These are phyloP conservation scores for Donacobius atricapilla DNA, from an alignment of 2,113 vertebrate genomes.

Conservation along the genomic window DNA sequence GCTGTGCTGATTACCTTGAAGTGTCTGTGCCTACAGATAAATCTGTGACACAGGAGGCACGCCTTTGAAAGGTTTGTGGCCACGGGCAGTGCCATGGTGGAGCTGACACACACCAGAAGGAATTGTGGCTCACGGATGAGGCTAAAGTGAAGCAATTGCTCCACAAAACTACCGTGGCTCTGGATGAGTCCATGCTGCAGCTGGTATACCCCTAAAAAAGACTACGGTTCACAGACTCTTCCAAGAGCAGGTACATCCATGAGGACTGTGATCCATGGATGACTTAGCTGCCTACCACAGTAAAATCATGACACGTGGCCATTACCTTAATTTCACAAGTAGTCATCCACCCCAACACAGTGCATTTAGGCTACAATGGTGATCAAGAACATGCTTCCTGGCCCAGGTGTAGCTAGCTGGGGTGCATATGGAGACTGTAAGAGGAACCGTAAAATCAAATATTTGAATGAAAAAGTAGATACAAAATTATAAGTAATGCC, in stretches of 20 bases:
- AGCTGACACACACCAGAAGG: neutral
- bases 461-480: neutral
- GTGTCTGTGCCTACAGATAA: neutral
- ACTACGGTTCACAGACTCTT: rapidly evolving
- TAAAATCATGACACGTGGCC: rapidly evolving
- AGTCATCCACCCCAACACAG: neutral
- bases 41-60: neutral
- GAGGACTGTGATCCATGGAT: neutral
- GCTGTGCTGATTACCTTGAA: neutral
- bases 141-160: neutral
- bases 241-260: neutral
- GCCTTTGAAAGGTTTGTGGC: neutral
- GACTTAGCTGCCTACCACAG: neutral
- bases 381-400: neutral
- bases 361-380: neutral
- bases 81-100: rapidly evolving
- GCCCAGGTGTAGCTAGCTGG: neutral
- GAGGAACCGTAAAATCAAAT: neutral
- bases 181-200: neutral
- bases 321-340: neutral
- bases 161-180: neutral
- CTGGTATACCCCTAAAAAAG: neutral
- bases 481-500: neutral
- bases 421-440: neutral
- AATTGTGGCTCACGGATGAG: neutral